Evolutionary conservation across 2,888 invertebrate genomes (phyloP), one percentile per base, ranked within the genome.

Genomic region (Cerceris ruficornis): DNA sequence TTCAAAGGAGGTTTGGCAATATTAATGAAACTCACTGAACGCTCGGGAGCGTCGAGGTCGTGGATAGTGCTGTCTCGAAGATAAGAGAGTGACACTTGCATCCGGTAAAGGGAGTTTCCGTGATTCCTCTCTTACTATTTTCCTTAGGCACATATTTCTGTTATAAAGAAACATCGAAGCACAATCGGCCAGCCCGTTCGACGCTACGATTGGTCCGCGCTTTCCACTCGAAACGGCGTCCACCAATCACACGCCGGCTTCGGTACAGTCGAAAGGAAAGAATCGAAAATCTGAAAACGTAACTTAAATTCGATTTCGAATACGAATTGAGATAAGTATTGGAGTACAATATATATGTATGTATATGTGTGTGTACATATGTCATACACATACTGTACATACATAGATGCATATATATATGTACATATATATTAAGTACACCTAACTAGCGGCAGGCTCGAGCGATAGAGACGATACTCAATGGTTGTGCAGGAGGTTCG

Each of bases 41-140:
- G 70, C 66, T 71, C 43, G 69, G 72, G 73, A 79, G 73, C 73
- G 67, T 77, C 73, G 82, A 83, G 84, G 85, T 85, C 85, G 82
- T 67, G 83, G 83, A 85, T 76, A 80, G 66, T 54, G 81, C 68
- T 75, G 78, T 75, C 74, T 72, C 60, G 67, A 68, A 78, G 81
- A 85, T 85, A 84, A 75, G 77, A 75, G 75, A 81, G 70, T 83
- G 83, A 84, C 81, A 82, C 78, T 81, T 74, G 81, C 71, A 81
- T 85, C 84, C 84, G 83, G 84, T 84, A 79, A 79, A 84, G 84
- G 77, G 75, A 75, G 82, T 74, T 71, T 75, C 80, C 81, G 81
- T 77, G 74, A 80, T 80, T 80, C 71, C 64, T 75, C 70, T 74
- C 73, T 74, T 73, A 73, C 72, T 69, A 80, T 77, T 80, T 80